Conservation (phyloP, 2,113 vertebrate species). For the Anhinga anhinga region DNA sequence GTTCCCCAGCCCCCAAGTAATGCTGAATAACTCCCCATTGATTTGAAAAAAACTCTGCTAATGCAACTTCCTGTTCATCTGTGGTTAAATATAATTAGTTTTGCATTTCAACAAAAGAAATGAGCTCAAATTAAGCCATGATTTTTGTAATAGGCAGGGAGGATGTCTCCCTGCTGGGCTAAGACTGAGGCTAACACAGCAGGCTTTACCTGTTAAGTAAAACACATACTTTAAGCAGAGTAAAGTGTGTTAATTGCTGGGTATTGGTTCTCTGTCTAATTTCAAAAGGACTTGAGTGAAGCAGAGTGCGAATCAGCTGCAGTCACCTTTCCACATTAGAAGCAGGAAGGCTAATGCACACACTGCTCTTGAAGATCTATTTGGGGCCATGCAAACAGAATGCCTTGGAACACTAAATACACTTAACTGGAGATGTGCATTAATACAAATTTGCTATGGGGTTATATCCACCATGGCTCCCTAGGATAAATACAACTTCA, state of each 20-base stretch:
- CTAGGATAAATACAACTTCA: not conserved
- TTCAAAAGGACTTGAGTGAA: not conserved
- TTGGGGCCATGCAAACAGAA: not conserved
- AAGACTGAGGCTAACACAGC: conserved; percentile 7
- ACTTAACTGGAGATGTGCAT: accelerated
- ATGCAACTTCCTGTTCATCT: conserved; percentile 54
- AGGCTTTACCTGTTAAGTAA: conserved; percentile 25
- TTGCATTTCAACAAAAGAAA: conserved; percentile 66
- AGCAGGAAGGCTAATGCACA: no score
- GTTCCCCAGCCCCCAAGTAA: conserved; percentile 23
- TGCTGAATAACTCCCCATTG: conserved; percentile 59
- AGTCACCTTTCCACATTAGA: not conserved
- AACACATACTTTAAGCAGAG: not conserved
- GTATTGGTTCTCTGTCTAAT: not conserved
- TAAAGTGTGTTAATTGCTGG: not conserved
- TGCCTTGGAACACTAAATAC: accelerated
- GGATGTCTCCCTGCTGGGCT: conserved; percentile 33
- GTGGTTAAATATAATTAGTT: conserved; percentile 68
- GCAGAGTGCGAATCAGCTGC: not conserved
- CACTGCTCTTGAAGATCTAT: not conserved
- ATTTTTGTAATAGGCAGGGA: conserved; percentile 23
- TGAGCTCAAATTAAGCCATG: conserved; percentile 36
- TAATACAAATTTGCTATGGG: not conserved
- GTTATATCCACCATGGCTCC: not conserved
- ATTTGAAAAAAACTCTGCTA: conserved; percentile 51